Conservation (phyloP, 2,797 vertebrate genomes). For the Coregonus sp. region DNA sequence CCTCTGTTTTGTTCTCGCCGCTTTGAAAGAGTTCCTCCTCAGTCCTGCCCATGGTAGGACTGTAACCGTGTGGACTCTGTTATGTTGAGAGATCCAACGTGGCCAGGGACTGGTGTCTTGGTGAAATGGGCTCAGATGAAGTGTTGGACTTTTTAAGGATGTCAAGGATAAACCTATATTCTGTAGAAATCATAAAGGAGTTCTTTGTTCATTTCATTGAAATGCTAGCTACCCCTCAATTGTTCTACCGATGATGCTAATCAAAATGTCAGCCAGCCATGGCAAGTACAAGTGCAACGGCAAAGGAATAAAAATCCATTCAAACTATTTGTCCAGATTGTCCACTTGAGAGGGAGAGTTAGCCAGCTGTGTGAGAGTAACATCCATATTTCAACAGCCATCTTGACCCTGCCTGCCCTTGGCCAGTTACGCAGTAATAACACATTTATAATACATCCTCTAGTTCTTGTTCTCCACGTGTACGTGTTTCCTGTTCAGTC, state of each 20-base stretch:
- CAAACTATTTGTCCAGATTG: slow-evolving; percentile 63
- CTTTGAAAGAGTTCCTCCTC: slow-evolving; percentile 49
- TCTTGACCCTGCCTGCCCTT: slow-evolving; percentile 75
- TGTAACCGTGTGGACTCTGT: slow-evolving; percentile 41
- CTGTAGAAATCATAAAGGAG: neutral
- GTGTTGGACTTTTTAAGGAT: neutral
- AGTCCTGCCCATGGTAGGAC: slow-evolving; percentile 27
- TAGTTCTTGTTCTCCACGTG: slow-evolving; percentile 70
- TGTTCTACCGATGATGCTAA: slow-evolving; percentile 30
- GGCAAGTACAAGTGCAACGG: slow-evolving; percentile 16
- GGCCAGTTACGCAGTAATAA: slow-evolving; percentile 76
- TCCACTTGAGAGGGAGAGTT: slow-evolving; percentile 70
- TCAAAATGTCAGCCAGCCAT: slow-evolving; percentile 32
- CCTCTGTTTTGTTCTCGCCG: slow-evolving; percentile 6
- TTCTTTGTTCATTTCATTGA: neutral
- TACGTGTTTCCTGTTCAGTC: slow-evolving; percentile 59
- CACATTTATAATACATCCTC: slow-evolving; percentile 80
- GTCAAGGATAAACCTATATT: neutral
- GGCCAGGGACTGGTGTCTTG: neutral
- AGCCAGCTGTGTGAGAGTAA: slow-evolving; percentile 67
- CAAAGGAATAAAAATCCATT: slow-evolving; percentile 65
- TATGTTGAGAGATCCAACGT: slow-evolving; percentile 19
- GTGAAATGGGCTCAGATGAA: neutral
- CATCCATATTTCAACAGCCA: slow-evolving; percentile 76
- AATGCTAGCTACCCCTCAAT: neutral